Percentiles rank a stretch among this genome's conserved stretches.
Evolutionary conservation across 2,113 vertebrate species (phyloP).

Genomic region (Sisor rabdophorus): DNA sequence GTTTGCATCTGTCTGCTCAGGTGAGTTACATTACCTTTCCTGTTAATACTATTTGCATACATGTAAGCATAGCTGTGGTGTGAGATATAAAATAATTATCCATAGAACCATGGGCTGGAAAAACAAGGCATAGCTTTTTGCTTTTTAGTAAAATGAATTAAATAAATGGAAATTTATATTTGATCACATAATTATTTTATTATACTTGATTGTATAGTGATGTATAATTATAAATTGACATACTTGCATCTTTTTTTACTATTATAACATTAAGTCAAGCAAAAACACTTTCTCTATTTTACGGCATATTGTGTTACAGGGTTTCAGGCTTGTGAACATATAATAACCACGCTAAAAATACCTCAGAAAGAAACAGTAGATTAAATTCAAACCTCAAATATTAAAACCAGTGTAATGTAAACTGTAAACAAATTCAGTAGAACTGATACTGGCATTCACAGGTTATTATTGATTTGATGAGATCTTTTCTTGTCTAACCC

Average conservation of each 20-base stretch:
- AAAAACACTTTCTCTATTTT: not conserved
- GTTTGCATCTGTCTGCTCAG: slow-evolving; percentile 93
- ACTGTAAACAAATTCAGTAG: not conserved
- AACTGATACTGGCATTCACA: slow-evolving; percentile 53
- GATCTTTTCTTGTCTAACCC: slow-evolving; percentile 52
- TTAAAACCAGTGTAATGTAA: not conserved
- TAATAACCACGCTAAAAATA: not conserved
- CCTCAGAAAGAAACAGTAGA: not conserved
- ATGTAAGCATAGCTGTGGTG: not conserved
- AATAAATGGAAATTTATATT: not conserved
- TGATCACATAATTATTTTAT: not conserved
- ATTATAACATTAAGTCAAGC: not conserved
- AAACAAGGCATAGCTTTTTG: not conserved
- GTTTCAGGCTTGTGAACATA: not conserved
- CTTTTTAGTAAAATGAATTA: not conserved
- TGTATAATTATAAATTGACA: too few species aligned
- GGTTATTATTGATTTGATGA: slow-evolving; percentile 69
- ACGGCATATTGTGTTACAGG: not conserved
- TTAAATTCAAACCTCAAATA: not conserved
- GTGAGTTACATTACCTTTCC: slow-evolving; percentile 60
- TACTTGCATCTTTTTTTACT: not conserved
- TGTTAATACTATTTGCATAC: too few species aligned
- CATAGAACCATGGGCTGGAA: not conserved
- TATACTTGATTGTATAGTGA: too few species aligned
- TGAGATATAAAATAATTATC: not conserved